These are phyloP conservation scores for Leptobrachium leishanense DNA, from an alignment of 2,113 vertebrate genomes.

Conservation along the genomic window DNA sequence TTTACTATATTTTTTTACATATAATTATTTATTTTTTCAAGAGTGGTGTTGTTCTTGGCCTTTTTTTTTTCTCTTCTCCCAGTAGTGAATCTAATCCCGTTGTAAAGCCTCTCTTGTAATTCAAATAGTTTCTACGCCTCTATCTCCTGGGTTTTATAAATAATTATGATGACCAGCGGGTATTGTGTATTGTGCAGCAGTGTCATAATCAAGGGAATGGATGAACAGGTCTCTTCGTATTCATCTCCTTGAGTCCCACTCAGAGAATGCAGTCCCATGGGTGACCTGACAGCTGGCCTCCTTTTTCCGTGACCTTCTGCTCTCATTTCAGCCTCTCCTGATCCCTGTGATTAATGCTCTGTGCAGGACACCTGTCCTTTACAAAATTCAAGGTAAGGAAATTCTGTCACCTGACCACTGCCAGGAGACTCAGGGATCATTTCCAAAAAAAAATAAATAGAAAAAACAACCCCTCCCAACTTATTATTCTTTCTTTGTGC, in stretches of 20 bases:
- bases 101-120: background rate
- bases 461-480: too few species aligned
- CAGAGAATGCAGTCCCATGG: constrained; percentile 26
- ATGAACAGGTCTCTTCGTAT: constrained; percentile 7
- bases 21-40: too few species aligned
- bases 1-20: too few species aligned
- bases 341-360: constrained; percentile 21
- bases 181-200: background rate
- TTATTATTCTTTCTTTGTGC: background rate
- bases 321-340: constrained; percentile 1
- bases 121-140: background rate
- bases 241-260: background rate
- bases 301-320: constrained; percentile 39
- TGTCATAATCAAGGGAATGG: background rate
- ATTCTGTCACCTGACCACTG: background rate
- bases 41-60: too few species aligned
- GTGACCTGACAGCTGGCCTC: constrained; percentile 34
- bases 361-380: constrained; percentile 19
- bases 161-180: constrained; percentile 13
- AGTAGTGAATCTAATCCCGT: background rate
- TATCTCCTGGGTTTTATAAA: background rate
- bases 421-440: background rate
- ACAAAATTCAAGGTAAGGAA: constrained; percentile 13
- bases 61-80: too few species aligned
- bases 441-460: background rate